These are phyloP conservation scores for Umimayanthus kanabou DNA, from an alignment of 92 coral and sea anemone species.

Conservation along the genomic window DNA sequence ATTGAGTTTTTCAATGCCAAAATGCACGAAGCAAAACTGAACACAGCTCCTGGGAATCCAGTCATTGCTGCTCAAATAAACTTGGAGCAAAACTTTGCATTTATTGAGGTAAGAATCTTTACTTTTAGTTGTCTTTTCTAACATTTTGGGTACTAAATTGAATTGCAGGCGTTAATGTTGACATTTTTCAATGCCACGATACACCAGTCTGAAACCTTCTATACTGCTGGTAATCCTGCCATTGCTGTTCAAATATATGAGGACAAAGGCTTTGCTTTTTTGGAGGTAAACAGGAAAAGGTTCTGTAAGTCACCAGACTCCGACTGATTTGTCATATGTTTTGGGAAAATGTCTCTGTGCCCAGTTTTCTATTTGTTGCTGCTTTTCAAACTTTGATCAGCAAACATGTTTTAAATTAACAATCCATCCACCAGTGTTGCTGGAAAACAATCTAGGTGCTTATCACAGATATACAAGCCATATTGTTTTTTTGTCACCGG, in stretches of 20 bases:
- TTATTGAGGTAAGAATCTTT: slow-evolving; percentile 81
- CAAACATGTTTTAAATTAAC: too few species aligned
- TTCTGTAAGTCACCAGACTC: background rate
- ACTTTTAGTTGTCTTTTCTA: background rate
- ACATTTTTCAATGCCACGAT: slow-evolving; percentile 49
- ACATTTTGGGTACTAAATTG: background rate
- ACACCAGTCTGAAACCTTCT: slow-evolving; percentile 41
- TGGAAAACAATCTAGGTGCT: background rate
- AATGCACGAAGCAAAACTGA: slow-evolving; percentile 95
- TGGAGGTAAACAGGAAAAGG: slow-evolving; percentile 35
- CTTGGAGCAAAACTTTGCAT: slow-evolving; percentile 97
- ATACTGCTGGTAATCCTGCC: slow-evolving; percentile 41
- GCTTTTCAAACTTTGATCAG: too few species aligned
- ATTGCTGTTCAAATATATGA: slow-evolving; percentile 48
- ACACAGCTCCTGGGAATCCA: slow-evolving; percentile 97
- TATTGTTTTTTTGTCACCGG: too few species aligned
- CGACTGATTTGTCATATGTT: background rate
- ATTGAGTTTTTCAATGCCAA: slow-evolving; percentile 98
- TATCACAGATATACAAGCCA: background rate
- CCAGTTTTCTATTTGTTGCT: background rate
- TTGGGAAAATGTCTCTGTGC: background rate
- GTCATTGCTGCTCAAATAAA: slow-evolving; percentile 98
- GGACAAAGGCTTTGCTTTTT: slow-evolving; percentile 48
- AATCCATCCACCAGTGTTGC: background rate
- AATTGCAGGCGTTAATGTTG: slow-evolving; percentile 32